Base-by-base conservation (phyloP, 2,113 vertebrate species). In the Lepus europaeus region DNA sequence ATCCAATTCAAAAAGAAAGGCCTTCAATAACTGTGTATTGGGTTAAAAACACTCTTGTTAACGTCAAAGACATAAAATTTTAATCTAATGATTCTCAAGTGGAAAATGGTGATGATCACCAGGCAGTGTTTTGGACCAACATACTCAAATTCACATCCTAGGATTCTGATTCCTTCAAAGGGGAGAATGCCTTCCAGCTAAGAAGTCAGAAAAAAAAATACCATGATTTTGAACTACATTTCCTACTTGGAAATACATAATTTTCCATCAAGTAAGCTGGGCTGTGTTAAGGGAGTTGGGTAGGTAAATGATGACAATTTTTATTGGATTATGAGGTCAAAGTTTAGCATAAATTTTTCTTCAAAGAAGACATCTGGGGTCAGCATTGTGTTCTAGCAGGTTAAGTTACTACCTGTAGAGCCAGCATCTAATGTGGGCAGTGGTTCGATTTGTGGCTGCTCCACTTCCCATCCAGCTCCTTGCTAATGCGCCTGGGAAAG, bases 291-390 rank as follows among this genome's bases (percentile, higher is more conserved):
- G 17, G 79, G 79, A 69, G 12, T 91, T 82, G 22, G 5, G 20
- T 82, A 16, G 33, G 63, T 74, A 53, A 68, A 83, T 87, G 36
- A 11, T 81, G 56, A 7, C 31, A 87, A 78, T 89, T 90, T 95
- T 64, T 87, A 20, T n/a, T 79, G 31, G 6, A 73, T 25, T 10
- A 27, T 89, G 5, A 64, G n/a, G 17, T 64, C 11, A 87, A 77
- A 2, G 64, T 51, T 92, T 59, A 68, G 2, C 22, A 86, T 86
- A 53, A 88, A 22, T 78, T 87, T 81, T 45, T 92, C 33, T 83
- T 33, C 36, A 82, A 89, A 78, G 25, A 64, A 86, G 61, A 89
- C 7, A 84, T 74, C 45, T 81, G 91, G 81, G 70, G 45, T 89
- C 66, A 81, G 69, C 4, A 80, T n/a, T 20, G 45, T 45, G 45